Evolutionary conservation across 2,888 invertebrate genomes (phyloP).

Genomic region (Aporophyla lueneburgensis): DNA sequence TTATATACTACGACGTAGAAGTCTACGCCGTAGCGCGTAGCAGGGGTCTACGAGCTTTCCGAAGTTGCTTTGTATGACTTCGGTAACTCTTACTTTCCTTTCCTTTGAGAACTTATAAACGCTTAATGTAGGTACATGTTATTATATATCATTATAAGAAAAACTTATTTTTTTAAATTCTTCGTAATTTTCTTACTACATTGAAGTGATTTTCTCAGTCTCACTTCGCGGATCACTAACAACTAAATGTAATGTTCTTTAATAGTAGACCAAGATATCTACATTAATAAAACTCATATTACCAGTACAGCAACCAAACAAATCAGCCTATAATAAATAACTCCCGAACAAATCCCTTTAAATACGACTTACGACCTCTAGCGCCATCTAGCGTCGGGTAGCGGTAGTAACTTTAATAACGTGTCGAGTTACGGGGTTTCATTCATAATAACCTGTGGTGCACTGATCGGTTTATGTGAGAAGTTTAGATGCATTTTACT

Average conservation of each 20-base stretch:
- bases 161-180: too few relatives aligned
- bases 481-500: conserved; percentile 51
- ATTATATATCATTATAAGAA: background rate
- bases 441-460: conserved; percentile 63
- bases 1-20: conserved; percentile 35
- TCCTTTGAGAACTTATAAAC: background rate
- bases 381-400: conserved; percentile 86
- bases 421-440: conserved; percentile 66
- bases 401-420: conserved; percentile 71
- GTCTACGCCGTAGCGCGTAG: conserved; percentile 50
- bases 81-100: background rate
- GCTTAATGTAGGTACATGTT: background rate
- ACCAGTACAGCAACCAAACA: background rate
- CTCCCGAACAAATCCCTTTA: conserved; percentile 3
- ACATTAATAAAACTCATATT: background rate
- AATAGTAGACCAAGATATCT: background rate
- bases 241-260: background rate
- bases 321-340: background rate
- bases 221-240: background rate
- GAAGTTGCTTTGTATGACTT: background rate
- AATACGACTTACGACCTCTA: conserved; percentile 45
- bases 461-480: conserved; percentile 57
- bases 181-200: background rate
- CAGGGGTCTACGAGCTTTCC: background rate
- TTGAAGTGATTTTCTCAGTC: background rate